Base-by-base conservation (phyloP, 2,888 invertebrate genomes). In the Hirtodrosophila confusa region DNA sequence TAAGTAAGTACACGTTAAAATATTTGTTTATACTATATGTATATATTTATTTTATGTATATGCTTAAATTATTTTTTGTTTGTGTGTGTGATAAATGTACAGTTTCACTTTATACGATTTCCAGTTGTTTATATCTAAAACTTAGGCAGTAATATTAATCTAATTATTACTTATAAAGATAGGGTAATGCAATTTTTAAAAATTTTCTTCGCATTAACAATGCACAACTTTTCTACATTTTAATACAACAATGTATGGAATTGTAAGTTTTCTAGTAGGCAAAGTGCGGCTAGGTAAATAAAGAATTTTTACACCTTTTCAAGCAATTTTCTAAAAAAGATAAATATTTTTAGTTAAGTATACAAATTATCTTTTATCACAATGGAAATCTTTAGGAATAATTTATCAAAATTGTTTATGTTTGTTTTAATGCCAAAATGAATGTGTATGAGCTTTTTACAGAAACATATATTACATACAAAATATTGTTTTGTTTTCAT, bases 291-390 rank as follows among this genome's bases (percentile, higher is more conserved):
- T 77, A 72, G 62, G 68, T 76, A 65, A 64, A 51, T 70, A 45
- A 48, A 48, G 66, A 62, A 57, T 57, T 63, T 78, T 56, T 64
- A 71, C 60, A 74, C 69, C 61, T 74, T 70, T 66, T 77, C 64
- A 69, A 76, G 64, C 75, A 74, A 70, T 73, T 78, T 79, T 64
- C 78, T 72, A 78, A 64, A 48, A 63, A 65, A 68, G 65, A 82
- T 79, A 85, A 85, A 85, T 85, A 85, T 77, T 69, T 80, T 62
- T 66, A 74, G 80, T 83, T 83, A 71, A 79, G 62, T 63, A 69
- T 80, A 78, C 75, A 77, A 73, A 75, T 78, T 79, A 79, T 86
- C 70, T 65, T 86, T 84, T 84, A 86, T 84, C 84, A 86, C 84
- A 84, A 79, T 86, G 72, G 69, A 79, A 70, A 75, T 73, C 63